phyloP scores from a whole-genome alignment of 1,140 invertebrate genomes.

The Drosophila parvula region DNA sequence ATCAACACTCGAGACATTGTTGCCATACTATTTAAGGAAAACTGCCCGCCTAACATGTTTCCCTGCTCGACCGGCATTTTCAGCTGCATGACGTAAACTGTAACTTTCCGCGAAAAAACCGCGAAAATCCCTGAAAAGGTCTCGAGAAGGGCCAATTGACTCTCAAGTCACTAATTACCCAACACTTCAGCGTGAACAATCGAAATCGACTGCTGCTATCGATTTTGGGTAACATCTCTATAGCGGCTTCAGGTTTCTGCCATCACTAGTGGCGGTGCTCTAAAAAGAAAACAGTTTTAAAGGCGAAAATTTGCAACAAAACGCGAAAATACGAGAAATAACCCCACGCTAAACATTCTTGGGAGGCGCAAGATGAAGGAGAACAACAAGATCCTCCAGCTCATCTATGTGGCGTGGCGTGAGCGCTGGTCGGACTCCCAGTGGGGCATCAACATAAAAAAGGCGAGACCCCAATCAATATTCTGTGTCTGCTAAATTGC shows the following conservation, averaged over 20 bases:
- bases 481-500: slow-evolving; percentile 6
- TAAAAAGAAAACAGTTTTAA: slow-evolving; percentile 21
- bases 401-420: slow-evolving; percentile 90
- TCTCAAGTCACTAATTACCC: background rate
- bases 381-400: slow-evolving; percentile 75
- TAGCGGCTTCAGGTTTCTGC: slow-evolving; percentile 8
- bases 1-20: no score
- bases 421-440: slow-evolving; percentile 97
- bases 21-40: no score
- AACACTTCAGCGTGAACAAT: background rate
- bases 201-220: background rate
- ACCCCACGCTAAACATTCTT: background rate
- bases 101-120: no score
- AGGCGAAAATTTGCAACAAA: slow-evolving; percentile 23
- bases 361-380: slow-evolving; percentile 58
- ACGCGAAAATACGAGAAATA: slow-evolving; percentile 10
- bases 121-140: no score
- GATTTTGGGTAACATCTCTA: background rate
- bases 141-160: no score
- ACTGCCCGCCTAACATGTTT: no score
- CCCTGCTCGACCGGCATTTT: no score
- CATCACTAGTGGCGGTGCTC: slow-evolving; percentile 28
- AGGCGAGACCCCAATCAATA: slow-evolving; percentile 84
- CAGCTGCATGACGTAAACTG: no score
- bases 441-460: slow-evolving; percentile 98